phyloP scores from a whole-genome alignment of 2,797 vertebrate species.

The Bufotes viridis region DNA sequence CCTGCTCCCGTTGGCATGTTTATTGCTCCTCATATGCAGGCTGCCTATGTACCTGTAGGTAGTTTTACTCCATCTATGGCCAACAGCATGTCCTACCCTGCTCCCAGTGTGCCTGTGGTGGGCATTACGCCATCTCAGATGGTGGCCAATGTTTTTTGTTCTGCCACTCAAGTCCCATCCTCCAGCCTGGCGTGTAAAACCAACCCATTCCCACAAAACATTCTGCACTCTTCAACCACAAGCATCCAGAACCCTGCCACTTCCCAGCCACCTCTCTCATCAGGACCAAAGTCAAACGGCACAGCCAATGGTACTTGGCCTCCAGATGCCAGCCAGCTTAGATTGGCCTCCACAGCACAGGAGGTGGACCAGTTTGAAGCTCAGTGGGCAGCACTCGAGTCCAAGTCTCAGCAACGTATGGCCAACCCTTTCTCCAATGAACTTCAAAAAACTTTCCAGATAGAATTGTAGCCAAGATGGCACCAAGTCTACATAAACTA shows the following conservation, averaged over 20 bases:
- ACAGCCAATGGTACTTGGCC: constrained; percentile 74
- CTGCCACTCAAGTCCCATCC: constrained; percentile 75
- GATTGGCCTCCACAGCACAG: constrained; percentile 69
- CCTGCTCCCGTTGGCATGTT: constrained; percentile 78
- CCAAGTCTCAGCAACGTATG: constrained; percentile 77
- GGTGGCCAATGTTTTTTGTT: constrained; percentile 93
- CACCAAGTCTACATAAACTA: not conserved
- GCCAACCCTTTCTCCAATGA: constrained; percentile 89
- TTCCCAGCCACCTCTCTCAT: constrained; percentile 44
- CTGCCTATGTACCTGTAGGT: constrained; percentile 80
- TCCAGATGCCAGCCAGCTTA: constrained; percentile 73
- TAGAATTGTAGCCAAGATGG: constrained; percentile 80
- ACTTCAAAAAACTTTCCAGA: constrained; percentile 87
- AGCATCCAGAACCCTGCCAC: constrained; percentile 72
- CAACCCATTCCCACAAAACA: constrained; percentile 64
- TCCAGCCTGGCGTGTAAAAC: constrained; percentile 71
- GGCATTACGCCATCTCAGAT: constrained; percentile 94
- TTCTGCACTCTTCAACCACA: constrained; percentile 63
- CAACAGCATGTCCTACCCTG: constrained; percentile 80
- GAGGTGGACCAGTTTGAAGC: constrained; percentile 89
- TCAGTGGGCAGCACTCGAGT: constrained; percentile 90
- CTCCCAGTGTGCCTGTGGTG: constrained; percentile 83
- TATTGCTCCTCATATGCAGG: constrained; percentile 75
- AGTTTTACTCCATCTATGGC: constrained; percentile 79
- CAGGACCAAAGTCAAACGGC: constrained; percentile 68